These are phyloP conservation scores for Agrotis clavis DNA, from an alignment of 2,888 invertebrate genomes.

Conservation along the genomic window DNA sequence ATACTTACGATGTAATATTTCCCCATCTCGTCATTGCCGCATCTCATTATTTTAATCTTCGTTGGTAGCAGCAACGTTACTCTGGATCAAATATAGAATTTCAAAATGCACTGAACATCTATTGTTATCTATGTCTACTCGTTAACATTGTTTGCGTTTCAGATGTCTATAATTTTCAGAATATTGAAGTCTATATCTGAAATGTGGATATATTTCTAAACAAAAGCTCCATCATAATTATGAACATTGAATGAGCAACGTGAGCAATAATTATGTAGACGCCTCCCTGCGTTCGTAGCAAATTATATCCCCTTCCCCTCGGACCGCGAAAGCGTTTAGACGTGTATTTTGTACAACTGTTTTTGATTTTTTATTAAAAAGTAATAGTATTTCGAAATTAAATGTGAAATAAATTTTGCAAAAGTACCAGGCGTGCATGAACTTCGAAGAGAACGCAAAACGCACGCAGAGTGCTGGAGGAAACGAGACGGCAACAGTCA, in stretches of 20 bases:
- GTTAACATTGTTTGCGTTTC: not conserved
- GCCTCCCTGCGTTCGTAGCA: slow-evolving; percentile 11
- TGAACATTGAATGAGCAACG: slow-evolving; percentile 26
- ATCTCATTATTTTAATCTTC: not conserved
- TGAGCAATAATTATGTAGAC: slow-evolving; percentile 16
- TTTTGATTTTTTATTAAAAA: too few relatives aligned
- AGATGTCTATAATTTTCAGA: slow-evolving; percentile 4
- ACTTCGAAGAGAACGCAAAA: too few relatives aligned
- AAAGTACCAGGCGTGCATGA: too few relatives aligned
- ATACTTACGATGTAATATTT: slow-evolving; percentile 23
- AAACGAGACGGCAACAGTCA: too few relatives aligned
- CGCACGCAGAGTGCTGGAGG: too few relatives aligned
- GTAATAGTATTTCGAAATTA: too few relatives aligned
- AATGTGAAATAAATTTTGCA: too few relatives aligned
- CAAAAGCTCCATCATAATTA: slow-evolving; percentile 29
- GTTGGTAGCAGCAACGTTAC: not conserved
- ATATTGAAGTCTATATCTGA: not conserved
- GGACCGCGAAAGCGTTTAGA: too few relatives aligned
- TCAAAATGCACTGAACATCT: slow-evolving; percentile 1
- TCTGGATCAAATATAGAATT: not conserved
- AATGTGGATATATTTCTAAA: slow-evolving; percentile 13
- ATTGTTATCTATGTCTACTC: not conserved
- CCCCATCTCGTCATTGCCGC: not conserved
- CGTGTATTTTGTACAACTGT: too few relatives aligned
- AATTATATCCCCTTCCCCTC: too few relatives aligned